Evolutionary conservation across 2,797 vertebrate species (phyloP), one percentile per base, ranked within the genome.

Genomic region (Margarornis squamiger): DNA sequence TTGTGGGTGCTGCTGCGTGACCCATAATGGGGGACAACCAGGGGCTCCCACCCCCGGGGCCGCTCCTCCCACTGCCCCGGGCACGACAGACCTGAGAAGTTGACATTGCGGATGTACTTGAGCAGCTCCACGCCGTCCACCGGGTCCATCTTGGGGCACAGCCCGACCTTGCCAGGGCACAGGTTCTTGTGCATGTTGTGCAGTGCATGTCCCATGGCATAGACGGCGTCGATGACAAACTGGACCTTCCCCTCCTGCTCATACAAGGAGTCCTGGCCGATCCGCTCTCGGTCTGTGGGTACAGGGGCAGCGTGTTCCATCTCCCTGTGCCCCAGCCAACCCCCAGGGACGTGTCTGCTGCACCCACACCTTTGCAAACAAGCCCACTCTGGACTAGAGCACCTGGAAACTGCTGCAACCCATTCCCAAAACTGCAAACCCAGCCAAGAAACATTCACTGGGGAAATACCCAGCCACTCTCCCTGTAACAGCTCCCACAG

Each of bases 191-290:
- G 99, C 98, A 99, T 99, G 96, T 98, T 98, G 41, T 99, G 99
- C 78, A 99, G 98, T 2, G 99, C 99, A 0, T 99, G 99, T n/a
- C 99, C 99, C 99, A 99, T 99, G 96, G 99, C 98, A 0, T 99
- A 99, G 62, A 99, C 98, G 0, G 99, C 99, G 1, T 99, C 99
- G 0, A 99, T 99, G 92, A 99, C 99, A 29, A 99, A 99, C 92
- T 99, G 99, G 32, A 99, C 99, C 90, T 99, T 99, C 85, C 99
- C 99, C 94, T 99, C 99, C 96, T 99, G 99, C 86, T 99, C 99
- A 3, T 99, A 99, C 0, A 98, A 97, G 0, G 99, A 99, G 95
- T 99, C 99, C 96, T 98, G 99, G 79, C 99, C 99, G 8, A 99
- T 99, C 91, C 99, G 98, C 96, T 99, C 99, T 0, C 99, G 98